Evolutionary conservation across 2,113 vertebrate species (phyloP).

Genomic region (Erythrocercus mccallii): DNA sequence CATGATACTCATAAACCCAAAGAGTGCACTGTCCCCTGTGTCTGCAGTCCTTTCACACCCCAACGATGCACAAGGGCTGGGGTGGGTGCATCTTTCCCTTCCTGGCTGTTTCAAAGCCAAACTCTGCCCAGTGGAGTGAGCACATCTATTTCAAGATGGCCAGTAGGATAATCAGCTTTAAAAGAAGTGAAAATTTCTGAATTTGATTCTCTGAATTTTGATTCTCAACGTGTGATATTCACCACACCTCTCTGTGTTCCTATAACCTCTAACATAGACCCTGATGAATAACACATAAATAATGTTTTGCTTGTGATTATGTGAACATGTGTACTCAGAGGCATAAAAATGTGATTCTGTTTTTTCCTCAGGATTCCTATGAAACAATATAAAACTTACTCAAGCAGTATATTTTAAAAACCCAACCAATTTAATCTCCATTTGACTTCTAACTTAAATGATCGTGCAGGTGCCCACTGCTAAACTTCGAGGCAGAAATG

Average conservation of each 20-base stretch:
- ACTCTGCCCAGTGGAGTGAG: not conserved
- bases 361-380: not conserved
- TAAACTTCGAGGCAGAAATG: not conserved
- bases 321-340: not conserved
- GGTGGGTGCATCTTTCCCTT: not conserved
- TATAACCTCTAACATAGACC: not conserved
- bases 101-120: not conserved
- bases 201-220: not conserved
- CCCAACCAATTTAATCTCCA: accelerated
- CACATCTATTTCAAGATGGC: not conserved
- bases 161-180: not conserved
- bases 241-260: not conserved
- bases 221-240: not conserved
- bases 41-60: not conserved
- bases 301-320: not conserved
- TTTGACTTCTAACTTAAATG: not conserved
- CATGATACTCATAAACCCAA: not conserved
- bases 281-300: not conserved
- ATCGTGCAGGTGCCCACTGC: not conserved
- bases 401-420: not conserved
- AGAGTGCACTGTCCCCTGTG: not conserved
- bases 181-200: not conserved
- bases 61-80: accelerated
- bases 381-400: not conserved
- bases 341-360: not conserved